Base-by-base conservation (phyloP, 2,888 invertebrate genomes). In the Dynastes grantii region DNA sequence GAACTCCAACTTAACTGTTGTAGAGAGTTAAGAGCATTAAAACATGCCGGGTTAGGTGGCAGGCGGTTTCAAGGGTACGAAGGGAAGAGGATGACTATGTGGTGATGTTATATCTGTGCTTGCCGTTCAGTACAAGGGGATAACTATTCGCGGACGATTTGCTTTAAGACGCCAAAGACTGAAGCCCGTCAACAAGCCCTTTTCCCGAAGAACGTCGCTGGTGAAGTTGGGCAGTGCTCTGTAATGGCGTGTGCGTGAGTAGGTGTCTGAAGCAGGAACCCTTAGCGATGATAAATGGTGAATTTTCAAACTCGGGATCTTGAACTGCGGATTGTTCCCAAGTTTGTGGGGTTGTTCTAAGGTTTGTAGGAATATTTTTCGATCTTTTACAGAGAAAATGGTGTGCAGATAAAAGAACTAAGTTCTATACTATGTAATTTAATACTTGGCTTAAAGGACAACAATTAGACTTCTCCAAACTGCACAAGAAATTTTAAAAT, bases 281-380 rank as follows among this genome's bases (percentile, higher is more conserved):
- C 67, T 55, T 80, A 78, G 81, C 77, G 76, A 82, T 83, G 83
- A 83, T 83, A 82, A 83, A 83, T 82, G 83, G 82, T 82, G 82
- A 82, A 82, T 82, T 82, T 82, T 71, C 58, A 78, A 78, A 76
- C 63, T 76, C 45, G 51, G 64, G 49, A 27, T 61, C 61, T 61
- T n/a, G 53, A 53, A 2, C n/a, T n/a, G 8, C 45, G 45, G 45
- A 45, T 8, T 45, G 45, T 8, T 11, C 8, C 11, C 8, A 8
- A 2, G 40, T 45, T 11, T 8, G 45, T 1, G 8, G 11, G 11
- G 45, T 11, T 45, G 9, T 45, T 45, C 45, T 8, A 11, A 8
- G 45, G 45, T 45, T 45, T 45, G 11, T 11, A 45, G 2, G 11
- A 45, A 45, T 45, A 8, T 45, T 45, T 45, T 45, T 45, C 45